Conservation (phyloP, 2,888 invertebrate species). For the Thereva nobilitata region DNA sequence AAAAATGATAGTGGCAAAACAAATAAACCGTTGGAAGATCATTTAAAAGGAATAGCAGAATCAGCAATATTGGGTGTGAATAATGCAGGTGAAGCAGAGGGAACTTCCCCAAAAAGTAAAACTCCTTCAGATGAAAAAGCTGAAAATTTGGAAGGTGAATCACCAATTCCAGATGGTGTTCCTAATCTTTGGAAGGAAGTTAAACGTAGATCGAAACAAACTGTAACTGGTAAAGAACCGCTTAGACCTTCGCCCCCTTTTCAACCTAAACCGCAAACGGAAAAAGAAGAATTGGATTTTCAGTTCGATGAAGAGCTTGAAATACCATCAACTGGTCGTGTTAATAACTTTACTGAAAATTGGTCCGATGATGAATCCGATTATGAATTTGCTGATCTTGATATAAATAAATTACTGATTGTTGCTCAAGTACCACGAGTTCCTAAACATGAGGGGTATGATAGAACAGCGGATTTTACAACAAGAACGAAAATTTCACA, state of each 20-base stretch:
- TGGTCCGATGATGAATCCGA: slow-evolving; percentile 84
- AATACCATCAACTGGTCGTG: slow-evolving; percentile 70
- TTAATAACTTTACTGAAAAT: slow-evolving; percentile 78
- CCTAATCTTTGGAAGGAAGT: slow-evolving; percentile 62
- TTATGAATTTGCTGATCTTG: slow-evolving; percentile 88
- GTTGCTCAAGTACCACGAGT: slow-evolving; percentile 78
- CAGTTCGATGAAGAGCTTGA: slow-evolving; percentile 97
- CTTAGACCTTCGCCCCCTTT: slow-evolving; percentile 50
- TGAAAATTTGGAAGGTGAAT: slow-evolving; percentile 42
- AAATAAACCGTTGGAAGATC: slow-evolving; percentile 25
- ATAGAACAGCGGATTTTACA: slow-evolving; percentile 87
- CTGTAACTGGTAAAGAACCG: slow-evolving; percentile 60
- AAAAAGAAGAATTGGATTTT: slow-evolving; percentile 88
- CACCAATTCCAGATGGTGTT: slow-evolving; percentile 44
- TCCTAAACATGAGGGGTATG: slow-evolving; percentile 85
- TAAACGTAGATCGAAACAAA: slow-evolving; percentile 64
- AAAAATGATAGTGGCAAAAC: not conserved
- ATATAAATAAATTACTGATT: slow-evolving; percentile 91
- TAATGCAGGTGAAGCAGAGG: too few species aligned
- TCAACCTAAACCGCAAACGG: slow-evolving; percentile 45
- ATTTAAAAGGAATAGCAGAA: slow-evolving; percentile 14
- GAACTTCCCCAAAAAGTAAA: not conserved
- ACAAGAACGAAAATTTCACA: slow-evolving; percentile 93
- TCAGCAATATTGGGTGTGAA: slow-evolving; percentile 19
- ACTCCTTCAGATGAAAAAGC: slow-evolving; percentile 39